Evolutionary conservation across 1,140 invertebrate species (phyloP).

Genomic region (Cotesia typhae): DNA sequence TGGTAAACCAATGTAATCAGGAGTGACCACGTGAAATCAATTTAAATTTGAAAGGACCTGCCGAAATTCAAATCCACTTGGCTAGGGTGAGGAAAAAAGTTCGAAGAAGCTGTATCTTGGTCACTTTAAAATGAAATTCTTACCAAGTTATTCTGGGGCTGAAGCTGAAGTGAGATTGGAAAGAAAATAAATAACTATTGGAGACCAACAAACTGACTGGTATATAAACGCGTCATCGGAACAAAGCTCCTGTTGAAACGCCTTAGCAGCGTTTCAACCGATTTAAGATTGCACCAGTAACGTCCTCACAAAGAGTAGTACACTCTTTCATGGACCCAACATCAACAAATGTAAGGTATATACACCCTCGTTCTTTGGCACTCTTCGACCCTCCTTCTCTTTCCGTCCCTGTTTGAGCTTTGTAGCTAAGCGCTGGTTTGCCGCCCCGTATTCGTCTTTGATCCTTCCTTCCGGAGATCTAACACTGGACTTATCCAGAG

Average conservation of each 20-base stretch:
- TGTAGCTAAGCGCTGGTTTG: not conserved
- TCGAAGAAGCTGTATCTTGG: not conserved
- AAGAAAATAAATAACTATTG: not conserved
- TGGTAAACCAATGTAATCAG: not conserved
- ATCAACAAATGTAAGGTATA: constrained; percentile 20
- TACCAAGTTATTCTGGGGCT: not conserved
- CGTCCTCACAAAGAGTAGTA: constrained; percentile 24
- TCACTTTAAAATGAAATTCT: constrained; percentile 15
- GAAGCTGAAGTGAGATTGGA: not conserved
- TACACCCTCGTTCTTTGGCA: not conserved
- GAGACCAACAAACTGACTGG: not conserved
- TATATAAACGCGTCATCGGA: constrained; percentile 13
- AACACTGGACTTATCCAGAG: too few species aligned
- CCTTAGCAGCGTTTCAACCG: constrained; percentile 17
- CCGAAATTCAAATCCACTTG: not conserved
- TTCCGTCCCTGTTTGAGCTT: not conserved
- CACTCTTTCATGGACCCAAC: constrained; percentile 5
- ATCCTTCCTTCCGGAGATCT: too few species aligned
- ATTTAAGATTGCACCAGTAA: constrained; percentile 24
- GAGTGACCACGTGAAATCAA: constrained; percentile 9
- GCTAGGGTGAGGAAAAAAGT: not conserved
- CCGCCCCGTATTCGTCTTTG: not conserved
- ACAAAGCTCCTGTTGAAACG: constrained; percentile 16
- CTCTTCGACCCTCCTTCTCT: not conserved
- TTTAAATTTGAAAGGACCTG: not conserved